phyloP scores from a whole-genome alignment of 2,113 vertebrate species.

The Catharus minimus region DNA sequence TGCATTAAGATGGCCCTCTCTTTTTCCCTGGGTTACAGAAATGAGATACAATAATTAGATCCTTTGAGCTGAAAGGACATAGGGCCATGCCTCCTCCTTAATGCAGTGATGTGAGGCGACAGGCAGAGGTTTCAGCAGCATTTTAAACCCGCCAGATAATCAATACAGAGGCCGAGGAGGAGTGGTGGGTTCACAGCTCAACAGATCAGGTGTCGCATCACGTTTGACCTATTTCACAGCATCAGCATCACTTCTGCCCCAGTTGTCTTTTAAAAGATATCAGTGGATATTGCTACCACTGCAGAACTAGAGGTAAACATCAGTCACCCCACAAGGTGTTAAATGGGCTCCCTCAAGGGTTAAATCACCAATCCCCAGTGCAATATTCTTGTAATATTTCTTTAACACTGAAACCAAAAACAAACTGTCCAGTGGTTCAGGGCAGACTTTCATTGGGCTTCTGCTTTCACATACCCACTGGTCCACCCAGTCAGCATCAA shows the following conservation, averaged over 20 bases:
- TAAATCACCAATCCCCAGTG: not conserved
- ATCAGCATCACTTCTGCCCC: constrained; percentile 56
- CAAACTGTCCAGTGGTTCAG: not conserved
- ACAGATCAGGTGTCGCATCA: not conserved
- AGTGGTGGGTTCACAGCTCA: constrained; percentile 8
- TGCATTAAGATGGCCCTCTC: not conserved
- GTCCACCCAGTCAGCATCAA: not conserved
- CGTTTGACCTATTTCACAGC: constrained; percentile 57
- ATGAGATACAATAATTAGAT: constrained; percentile 16
- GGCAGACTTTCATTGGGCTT: not conserved
- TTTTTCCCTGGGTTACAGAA: not conserved
- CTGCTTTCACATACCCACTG: not conserved
- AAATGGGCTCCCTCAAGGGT: not conserved
- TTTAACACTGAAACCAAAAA: not conserved
- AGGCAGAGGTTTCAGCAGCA: not conserved
- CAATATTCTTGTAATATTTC: not conserved
- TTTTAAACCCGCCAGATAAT: constrained; percentile 12
- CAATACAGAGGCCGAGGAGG: not conserved
- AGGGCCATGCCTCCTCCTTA: not conserved
- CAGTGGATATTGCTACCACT: not conserved
- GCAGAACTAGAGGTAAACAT: not conserved
- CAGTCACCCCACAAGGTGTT: not conserved
- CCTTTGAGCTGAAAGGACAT: not conserved
- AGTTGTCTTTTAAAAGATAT: constrained; percentile 13
- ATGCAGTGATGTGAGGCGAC: not conserved